phyloP scores from a whole-genome alignment of 2,113 vertebrate species.

The Dryoscopus gambensis region DNA sequence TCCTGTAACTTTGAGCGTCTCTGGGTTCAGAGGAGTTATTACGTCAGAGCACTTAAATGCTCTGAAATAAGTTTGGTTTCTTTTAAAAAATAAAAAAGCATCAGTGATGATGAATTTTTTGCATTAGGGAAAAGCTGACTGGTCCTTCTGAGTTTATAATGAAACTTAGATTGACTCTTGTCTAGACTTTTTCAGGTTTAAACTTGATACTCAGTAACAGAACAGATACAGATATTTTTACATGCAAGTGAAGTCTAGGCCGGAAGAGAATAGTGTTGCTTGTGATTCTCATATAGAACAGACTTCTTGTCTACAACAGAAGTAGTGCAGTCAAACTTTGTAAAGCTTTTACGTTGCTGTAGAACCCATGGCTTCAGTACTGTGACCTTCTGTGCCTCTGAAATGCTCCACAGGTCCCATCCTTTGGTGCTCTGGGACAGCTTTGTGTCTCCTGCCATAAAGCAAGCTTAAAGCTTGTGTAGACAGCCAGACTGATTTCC shows the following conservation, averaged over 20 bases:
- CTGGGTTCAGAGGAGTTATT: neutral
- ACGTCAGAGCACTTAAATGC: neutral
- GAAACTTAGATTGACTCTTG: neutral
- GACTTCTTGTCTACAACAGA: neutral
- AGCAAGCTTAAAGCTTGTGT: slow-evolving; percentile 53
- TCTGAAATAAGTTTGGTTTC: neutral
- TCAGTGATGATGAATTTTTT: neutral
- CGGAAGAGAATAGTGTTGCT: neutral
- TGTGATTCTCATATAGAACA: neutral
- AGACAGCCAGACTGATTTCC: slow-evolving; percentile 54
- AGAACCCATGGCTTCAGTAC: slow-evolving; percentile 26
- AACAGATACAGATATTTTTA: neutral
- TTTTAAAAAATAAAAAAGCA: neutral
- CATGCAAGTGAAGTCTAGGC: neutral
- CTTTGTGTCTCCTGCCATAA: slow-evolving; percentile 54
- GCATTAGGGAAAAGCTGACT: neutral
- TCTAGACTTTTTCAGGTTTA: neutral
- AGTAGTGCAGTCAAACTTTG: neutral
- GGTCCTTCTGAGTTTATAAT: neutral
- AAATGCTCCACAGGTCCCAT: slow-evolving; percentile 49
- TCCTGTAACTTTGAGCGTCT: neutral
- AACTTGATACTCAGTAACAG: neutral
- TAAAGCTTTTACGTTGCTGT: slow-evolving; percentile 37
- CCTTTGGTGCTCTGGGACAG: slow-evolving; percentile 49
- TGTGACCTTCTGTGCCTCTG: slow-evolving; percentile 52